phyloP scores from a whole-genome alignment of 2,113 vertebrate species.

The Oryzias javanicus region DNA sequence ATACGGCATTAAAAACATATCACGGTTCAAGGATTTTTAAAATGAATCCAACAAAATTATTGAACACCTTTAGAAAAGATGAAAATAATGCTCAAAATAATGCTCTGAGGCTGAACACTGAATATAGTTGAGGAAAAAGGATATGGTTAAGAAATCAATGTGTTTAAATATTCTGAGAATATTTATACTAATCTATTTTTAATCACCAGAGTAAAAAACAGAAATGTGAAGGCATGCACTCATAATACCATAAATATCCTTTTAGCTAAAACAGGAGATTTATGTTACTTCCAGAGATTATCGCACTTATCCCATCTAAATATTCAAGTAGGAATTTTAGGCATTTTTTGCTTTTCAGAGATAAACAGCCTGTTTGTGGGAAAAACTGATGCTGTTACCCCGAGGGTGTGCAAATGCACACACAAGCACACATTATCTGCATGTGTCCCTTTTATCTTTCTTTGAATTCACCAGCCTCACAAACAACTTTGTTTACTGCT shows the following conservation, averaged over 20 bases:
- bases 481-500: conserved; percentile 10
- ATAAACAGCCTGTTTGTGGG: conserved; percentile 9
- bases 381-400: conserved; percentile 7
- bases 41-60: too few species aligned
- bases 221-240: conserved; percentile 2
- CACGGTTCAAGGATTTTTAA: too few species aligned
- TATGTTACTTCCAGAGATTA: conserved; percentile 34
- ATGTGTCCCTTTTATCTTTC: conserved; percentile 7
- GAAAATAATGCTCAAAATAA: background rate
- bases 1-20: too few species aligned
- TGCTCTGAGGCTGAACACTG: background rate
- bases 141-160: too few species aligned
- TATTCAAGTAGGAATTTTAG: conserved; percentile 37
- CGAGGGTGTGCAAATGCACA: conserved; percentile 4
- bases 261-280: conserved; percentile 36
- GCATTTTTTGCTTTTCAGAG: conserved; percentile 2
- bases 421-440: background rate
- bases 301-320: conserved; percentile 36
- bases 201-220: background rate
- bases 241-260: conserved; percentile 33
- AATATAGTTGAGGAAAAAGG: too few species aligned
- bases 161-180: background rate
- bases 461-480: conserved; percentile 14
- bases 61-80: too few species aligned
- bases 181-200: conserved; percentile 6